A percentile compares a stretch with the other conserved stretches of the same genome.
phyloP scores from a whole-genome alignment of 53 echinoderm and acorn worm species.

The Apostichopus leukothele region DNA sequence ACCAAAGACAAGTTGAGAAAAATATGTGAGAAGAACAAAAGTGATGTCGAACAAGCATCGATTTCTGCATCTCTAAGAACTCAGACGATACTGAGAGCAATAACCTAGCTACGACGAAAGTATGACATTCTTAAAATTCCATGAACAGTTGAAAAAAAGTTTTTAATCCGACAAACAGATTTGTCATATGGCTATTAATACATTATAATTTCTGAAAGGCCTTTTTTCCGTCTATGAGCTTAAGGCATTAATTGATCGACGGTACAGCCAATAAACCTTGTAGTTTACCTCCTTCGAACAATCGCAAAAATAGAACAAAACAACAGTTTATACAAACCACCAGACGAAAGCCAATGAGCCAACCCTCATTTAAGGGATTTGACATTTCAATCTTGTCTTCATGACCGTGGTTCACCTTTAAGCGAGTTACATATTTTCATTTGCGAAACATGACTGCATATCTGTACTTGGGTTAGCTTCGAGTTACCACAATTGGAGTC shows the following conservation, averaged over 20 bases:
- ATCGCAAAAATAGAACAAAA: not conserved
- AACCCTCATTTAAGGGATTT: not conserved
- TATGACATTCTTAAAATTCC: slow-evolving; percentile 6
- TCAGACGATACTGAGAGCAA: not conserved
- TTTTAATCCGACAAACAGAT: not conserved
- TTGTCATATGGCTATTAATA: not conserved
- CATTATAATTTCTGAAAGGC: not conserved
- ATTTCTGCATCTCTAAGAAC: too few relatives aligned
- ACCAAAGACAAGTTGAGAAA: too few relatives aligned
- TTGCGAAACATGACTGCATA: too few relatives aligned
- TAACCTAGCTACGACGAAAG: not conserved
- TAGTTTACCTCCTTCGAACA: not conserved
- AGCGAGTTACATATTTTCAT: not conserved
- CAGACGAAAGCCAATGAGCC: not conserved
- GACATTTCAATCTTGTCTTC: not conserved
- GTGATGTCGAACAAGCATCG: too few relatives aligned
- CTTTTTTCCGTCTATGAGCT: not conserved
- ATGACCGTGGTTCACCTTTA: slow-evolving; percentile 30
- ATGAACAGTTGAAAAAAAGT: not conserved
- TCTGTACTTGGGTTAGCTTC: too few relatives aligned
- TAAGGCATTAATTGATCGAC: not conserved
- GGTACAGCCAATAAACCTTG: not conserved
- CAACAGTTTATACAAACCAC: not conserved
- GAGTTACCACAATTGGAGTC: too few relatives aligned
- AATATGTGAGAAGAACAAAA: too few relatives aligned